Base-by-base conservation (phyloP, 2,888 invertebrate species). In the Chesias legatella region DNA sequence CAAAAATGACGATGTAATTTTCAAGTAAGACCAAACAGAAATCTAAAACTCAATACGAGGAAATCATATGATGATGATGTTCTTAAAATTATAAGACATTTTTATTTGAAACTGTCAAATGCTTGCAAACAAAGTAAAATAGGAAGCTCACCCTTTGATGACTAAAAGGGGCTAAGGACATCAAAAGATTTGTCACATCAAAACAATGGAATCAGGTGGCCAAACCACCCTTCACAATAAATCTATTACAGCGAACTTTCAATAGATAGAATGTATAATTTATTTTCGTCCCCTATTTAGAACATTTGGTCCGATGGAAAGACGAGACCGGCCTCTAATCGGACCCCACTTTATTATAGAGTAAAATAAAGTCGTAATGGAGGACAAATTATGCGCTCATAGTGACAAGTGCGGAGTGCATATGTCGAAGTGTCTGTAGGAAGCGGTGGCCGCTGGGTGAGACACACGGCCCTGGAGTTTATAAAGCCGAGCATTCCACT, bases 261-360 rank as follows among this genome's bases (percentile, higher is more conserved):
- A 84, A 84, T 85, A 73, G 64, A 77, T 76, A 73, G 72, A 79
- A 84, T 84, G 84, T 73, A 84, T 85, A 85, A 85, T 84, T 79
- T 74, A 83, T 76, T 68, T 63, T 63, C 46, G 51, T 48, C 41
- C 73, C 74, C 64, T 65, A 40, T 65, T 63, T 50, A 57, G 65
- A 83, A 85, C 86, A 86, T 79, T 86, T 88, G 86, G 76, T 65
- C 58, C 55, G 54, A 61, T 55, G 58, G 85, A 78, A 86, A 88
- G 83, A 84, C 79, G 86, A 88, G 76, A 69, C 80, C 63, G 52
- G 73, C 63, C 71, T 83, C 70, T 79, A 79, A 83, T 81, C 78
- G 73, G 68, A 73, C 79, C 78, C 80, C 70, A 73, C 73, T 79
- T 74, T 80, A 80, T 78, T 74, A 77, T 58, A 70, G 73, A 63